Base-by-base conservation (phyloP, 2,888 invertebrate genomes). In the Nomada fucata region DNA sequence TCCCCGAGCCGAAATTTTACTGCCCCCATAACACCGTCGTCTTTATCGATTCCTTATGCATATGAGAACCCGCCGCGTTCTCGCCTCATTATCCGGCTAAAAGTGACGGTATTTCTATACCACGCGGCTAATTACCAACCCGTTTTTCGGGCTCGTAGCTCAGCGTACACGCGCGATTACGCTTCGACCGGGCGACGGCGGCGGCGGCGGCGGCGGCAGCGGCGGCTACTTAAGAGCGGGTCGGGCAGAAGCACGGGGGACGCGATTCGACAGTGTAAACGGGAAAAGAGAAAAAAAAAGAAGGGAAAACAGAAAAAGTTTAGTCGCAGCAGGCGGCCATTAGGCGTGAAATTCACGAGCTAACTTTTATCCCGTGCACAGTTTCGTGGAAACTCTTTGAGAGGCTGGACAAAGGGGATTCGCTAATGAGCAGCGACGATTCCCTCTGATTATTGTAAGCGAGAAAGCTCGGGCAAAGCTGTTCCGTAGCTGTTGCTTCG, bases 391-490 rank as follows among this genome's bases (percentile, higher is more conserved):
- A 88, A 90, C 36, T 87, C 86, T 78, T 68, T 69, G 65, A 9
- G 29, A 18, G 44, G 18, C 26, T 23, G 70, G 72, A 76, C 79
- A 74, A 78, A 85, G 20, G 18, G 73, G 76, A 57, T 60, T 79
- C 86, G 90, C 89, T 90, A 90, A 91, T 90, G 90, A 84, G 77
- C 55, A 59, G 44, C 60, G 76, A 76, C 74, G 74, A 42, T 63
- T 55, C 53, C 53, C 50, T 85, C 86, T 90, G 92, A 93, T 93
- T 92, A 91, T 88, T 90, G 90, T 18, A 55, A 29, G 20, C 11
- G 2, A 36, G 36, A 36, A 36, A 36, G 36, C 36, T 36, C 36
- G 36, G 7, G 36, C 36, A 36, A 36, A 36, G 36, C 36, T 36
- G 36, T 36, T 36, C 36, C 36, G 5, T 36, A 7, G 36, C 7